Conservation (phyloP, 2,113 vertebrate species). For the Malurus alboscapulatus region DNA sequence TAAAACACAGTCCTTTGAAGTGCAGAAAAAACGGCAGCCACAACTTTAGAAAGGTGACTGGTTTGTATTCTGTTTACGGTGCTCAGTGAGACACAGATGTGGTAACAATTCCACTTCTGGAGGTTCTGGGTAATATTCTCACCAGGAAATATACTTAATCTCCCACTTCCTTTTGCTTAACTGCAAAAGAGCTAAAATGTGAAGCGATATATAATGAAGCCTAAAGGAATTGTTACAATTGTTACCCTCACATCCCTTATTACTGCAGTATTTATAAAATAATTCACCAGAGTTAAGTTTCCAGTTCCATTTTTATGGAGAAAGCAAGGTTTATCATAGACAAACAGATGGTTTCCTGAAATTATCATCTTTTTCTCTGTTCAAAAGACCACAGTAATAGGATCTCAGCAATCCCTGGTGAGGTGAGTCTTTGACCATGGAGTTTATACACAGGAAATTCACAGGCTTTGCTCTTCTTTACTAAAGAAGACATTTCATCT, state of each 20-base stretch:
- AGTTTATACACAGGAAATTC: background rate
- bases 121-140: background rate
- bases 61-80: background rate
- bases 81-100: background rate
- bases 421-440: background rate
- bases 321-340: slow-evolving; percentile 23
- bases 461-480: background rate
- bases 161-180: background rate
- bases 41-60: background rate
- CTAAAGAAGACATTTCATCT: background rate
- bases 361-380: background rate
- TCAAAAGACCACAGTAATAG: background rate
- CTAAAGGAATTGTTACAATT: slow-evolving; percentile 1
- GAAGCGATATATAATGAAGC: background rate
- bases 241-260: background rate
- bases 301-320: background rate
- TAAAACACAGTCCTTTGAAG: background rate
- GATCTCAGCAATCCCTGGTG: background rate
- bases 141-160: background rate
- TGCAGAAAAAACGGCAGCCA: background rate
- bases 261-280: background rate
- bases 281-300: slow-evolving; percentile 3
- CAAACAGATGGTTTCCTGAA: slow-evolving; percentile 44
- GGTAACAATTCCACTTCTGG: background rate
- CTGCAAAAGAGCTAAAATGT: background rate